Percentiles rank a stretch among this genome's conserved stretches.
phyloP scores from a whole-genome alignment of 2,888 invertebrate species.

The Noctua janthe region DNA sequence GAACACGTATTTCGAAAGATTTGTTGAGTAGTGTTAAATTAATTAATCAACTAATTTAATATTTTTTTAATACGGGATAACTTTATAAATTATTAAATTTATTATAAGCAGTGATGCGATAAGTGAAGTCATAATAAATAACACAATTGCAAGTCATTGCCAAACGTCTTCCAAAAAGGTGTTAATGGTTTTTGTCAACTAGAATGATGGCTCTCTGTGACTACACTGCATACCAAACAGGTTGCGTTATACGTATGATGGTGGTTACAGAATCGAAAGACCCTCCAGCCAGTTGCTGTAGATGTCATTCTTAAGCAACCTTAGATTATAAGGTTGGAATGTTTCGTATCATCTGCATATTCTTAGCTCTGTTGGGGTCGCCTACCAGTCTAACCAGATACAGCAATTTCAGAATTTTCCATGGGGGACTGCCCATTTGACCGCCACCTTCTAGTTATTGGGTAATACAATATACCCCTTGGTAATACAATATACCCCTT shows the following conservation, averaged over 20 bases:
- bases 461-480: background rate
- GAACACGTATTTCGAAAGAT: too few relatives aligned
- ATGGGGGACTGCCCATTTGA: background rate
- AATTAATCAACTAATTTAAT: too few relatives aligned
- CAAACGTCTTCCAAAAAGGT: slow-evolving; percentile 1
- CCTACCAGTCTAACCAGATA: background rate
- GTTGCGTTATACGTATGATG: background rate
- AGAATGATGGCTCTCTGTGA: background rate
- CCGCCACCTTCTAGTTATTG: background rate
- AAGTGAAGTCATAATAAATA: background rate
- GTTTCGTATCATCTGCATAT: background rate
- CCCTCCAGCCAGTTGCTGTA: background rate
- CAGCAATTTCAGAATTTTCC: background rate
- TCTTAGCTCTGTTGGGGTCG: background rate
- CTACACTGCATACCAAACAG: slow-evolving; percentile 17
- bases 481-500: background rate
- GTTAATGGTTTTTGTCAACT: slow-evolving; percentile 15
- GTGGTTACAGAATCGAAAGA: background rate
- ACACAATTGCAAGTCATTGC: slow-evolving; percentile 6
- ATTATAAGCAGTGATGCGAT: background rate
- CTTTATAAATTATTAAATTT: background rate
- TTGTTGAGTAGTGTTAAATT: too few relatives aligned
- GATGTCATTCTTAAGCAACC: slow-evolving; percentile 12
- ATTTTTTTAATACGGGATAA: background rate
- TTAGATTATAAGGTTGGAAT: background rate